Base-by-base conservation (phyloP, 2,113 vertebrate genomes). In the Pachyramphus minor region DNA sequence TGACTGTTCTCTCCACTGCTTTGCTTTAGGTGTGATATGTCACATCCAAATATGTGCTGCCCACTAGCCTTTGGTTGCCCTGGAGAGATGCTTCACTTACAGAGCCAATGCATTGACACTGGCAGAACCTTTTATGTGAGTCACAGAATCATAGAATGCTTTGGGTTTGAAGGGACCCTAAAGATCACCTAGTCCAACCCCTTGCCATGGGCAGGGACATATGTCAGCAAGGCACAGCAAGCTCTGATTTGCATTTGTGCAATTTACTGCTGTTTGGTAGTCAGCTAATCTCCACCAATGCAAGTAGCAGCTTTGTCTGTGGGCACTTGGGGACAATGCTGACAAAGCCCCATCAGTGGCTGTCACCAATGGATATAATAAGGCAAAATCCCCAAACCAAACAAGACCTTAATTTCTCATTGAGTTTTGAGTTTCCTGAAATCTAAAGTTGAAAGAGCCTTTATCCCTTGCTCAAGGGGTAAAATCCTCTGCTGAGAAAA, bases 351-450 rank as follows among this genome's bases (percentile, higher is more conserved):
- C 62, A 19, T n/a, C 80, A 49, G 53, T 2, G 37, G 49, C 95
- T 93, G 93, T 87, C 93, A 89, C 90, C 80, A 53, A n/a, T 90
- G 93, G 53, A n/a, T 55, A 72, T 90, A 89, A 97, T 93, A 92
- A 72, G 53, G 62, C 49, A 76, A 96, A 96, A 97, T 96, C 95
- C 88, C 76, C 60, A 94, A 89, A 93, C 41, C 90, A 96, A 96
- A 96, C 92, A 95, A 84, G 83, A 90, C 79, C 45, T 96, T 92
- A 90, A 95, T 96, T 94, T 95, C 86, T 93, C 86, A 78, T 73
- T 87, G 92, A 84, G 56, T 72, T 92, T 93, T 74, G 73, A 62
- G 66, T 82, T 96, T 92, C 88, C 66, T 69, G 60, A 90, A 89
- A 90, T 53, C 62, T 84, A 15, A 64, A 64, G 76, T 89, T 94